phyloP scores from a whole-genome alignment of 1,140 invertebrate species.

The Lepidotrigona ventralis region DNA sequence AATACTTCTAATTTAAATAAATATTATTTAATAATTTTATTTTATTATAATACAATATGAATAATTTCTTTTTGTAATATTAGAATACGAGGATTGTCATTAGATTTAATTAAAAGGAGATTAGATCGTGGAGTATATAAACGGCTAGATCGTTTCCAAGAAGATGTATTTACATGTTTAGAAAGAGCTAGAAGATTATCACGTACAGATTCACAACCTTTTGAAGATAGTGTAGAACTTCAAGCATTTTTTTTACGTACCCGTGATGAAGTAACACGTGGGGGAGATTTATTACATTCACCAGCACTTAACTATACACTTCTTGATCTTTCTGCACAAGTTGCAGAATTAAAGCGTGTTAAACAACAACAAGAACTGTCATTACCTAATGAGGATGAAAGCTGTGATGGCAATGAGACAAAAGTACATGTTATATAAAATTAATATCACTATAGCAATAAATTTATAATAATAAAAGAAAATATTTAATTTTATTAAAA shows the following conservation, averaged over 20 bases:
- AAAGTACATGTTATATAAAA: constrained; percentile 65
- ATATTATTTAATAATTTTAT: constrained; percentile 13
- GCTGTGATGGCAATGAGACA: constrained; percentile 80
- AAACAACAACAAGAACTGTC: constrained; percentile 88
- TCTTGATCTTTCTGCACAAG: constrained; percentile 85
- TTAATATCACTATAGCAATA: not conserved
- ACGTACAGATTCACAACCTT: constrained; percentile 94
- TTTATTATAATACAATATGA: not conserved
- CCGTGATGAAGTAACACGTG: constrained; percentile 86
- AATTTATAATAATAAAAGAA: not conserved
- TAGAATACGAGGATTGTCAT: constrained; percentile 88
- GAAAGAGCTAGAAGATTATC: constrained; percentile 93
- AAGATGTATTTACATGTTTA: constrained; percentile 97
- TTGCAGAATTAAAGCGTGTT: constrained; percentile 88
- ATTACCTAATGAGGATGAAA: constrained; percentile 86
- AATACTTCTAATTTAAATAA: constrained; percentile 19
- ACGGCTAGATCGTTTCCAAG: constrained; percentile 96
- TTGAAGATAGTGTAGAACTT: constrained; percentile 96
- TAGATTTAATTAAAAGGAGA: constrained; percentile 92
- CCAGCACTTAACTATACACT: constrained; percentile 92
- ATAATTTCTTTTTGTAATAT: constrained; percentile 71
- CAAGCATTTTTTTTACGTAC: constrained; percentile 95
- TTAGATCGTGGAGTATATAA: constrained; percentile 94
- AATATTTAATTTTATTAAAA: constrained; percentile 3
- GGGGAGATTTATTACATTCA: constrained; percentile 90